Conservation (phyloP, 2,888 invertebrate genomes). For the Lasius platythorax region DNA sequence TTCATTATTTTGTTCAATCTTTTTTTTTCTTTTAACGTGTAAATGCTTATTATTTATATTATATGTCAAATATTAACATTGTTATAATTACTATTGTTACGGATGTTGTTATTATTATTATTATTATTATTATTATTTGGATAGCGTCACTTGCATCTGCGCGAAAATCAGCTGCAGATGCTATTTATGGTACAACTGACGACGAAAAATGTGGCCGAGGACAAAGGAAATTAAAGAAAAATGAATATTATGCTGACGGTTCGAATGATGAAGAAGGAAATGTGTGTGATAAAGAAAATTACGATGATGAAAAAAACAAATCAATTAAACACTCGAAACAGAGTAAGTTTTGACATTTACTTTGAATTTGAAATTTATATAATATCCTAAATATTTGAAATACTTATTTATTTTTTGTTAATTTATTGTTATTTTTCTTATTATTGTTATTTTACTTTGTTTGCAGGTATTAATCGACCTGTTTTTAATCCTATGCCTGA, state of each 20-base stretch:
- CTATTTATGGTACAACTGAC: neutral
- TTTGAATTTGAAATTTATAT: slow-evolving; percentile 1
- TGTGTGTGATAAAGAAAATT: neutral
- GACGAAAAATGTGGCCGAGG: slow-evolving; percentile 1
- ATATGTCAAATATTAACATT: neutral
- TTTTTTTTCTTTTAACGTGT: neutral
- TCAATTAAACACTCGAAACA: neutral
- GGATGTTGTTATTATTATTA: neutral
- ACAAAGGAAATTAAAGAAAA: neutral
- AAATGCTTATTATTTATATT: slow-evolving; percentile 6
- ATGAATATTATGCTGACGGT: neutral
- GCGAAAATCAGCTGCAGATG: slow-evolving; percentile 4
- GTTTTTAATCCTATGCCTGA: neutral
- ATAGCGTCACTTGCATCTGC: slow-evolving; percentile 1
- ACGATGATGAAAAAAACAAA: neutral
- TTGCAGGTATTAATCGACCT: neutral
- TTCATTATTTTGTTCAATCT: neutral
- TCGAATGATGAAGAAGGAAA: neutral
- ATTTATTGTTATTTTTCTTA: no score
- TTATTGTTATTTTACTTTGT: neutral
- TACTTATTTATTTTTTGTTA: neutral
- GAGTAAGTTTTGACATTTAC: neutral
- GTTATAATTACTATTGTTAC: neutral
- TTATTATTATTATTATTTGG: slow-evolving; percentile 2
- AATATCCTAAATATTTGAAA: slow-evolving; percentile 6